Base-by-base conservation (phyloP, 1,140 invertebrate species). In the Phortica variegata region DNA sequence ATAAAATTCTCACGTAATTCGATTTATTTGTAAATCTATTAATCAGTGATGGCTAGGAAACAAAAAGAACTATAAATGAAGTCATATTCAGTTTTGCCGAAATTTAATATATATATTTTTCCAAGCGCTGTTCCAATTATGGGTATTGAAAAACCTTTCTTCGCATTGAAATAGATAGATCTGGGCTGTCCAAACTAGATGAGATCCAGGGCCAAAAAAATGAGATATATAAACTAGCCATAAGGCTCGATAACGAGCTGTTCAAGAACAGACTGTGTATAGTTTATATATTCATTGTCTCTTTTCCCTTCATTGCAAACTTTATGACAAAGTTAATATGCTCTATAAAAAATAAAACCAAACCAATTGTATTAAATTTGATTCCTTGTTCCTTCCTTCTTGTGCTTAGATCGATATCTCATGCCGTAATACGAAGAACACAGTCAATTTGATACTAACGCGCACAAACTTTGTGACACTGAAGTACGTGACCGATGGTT, bases 381-480 rank as follows among this genome's bases (percentile, higher is more conserved):
- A 26, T 40, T 66, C n/a, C 46, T n/a, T n/a, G n/a, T 8, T 17
- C 44, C 43, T 47, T 26, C 39, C 46, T 34, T 15, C 9, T 40
- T 82, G 83, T 36, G 82, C n/a, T n/a, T n/a, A 94, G 91, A 89
- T 86, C 61, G 90, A 94, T 78, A 81, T 95, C 49, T 91, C 90
- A 32, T 96, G 93, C 78, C 85, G 89, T 45, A 91, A 93, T 79
- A 94, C 91, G 41, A 87, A 88, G 73, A 83, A 90, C 77, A 86
- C 86, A 54, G 88, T 94, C 42, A 89, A 89, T 47, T 85, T 87
- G 46, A 87, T 95, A 76, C 90, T 90, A 79, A 95, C 91, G 23
- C 84, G 89, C 58, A 92, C 89, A 69, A 94, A 94, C 81, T 93
- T 91, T 78, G 89, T 96, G 36, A 95, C 93, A 17, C 82, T 95